Percentiles rank a stretch among this genome's conserved stretches.
These are phyloP conservation scores for Paratrypauchen microcephalus DNA, from an alignment of 2,797 vertebrate species.

Conservation along the genomic window DNA sequence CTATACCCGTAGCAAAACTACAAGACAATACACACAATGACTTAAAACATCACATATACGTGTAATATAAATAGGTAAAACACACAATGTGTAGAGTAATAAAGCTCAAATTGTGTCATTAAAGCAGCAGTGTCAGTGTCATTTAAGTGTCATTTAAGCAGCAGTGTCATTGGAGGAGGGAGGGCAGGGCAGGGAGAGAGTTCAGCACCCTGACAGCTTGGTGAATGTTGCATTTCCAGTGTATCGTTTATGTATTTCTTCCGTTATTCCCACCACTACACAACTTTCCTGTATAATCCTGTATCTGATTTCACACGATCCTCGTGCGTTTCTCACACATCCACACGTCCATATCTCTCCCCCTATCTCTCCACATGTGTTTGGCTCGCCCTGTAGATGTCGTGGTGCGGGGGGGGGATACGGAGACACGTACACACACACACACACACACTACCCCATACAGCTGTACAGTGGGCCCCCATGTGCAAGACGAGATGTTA, in stretches of 20 bases:
- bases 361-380: slow-evolving; percentile 10
- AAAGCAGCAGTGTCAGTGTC: too few relatives aligned
- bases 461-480: slow-evolving; percentile 6
- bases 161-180: too few relatives aligned
- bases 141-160: too few relatives aligned
- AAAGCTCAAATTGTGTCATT: too few relatives aligned
- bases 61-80: too few relatives aligned
- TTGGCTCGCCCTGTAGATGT: neutral
- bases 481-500: slow-evolving; percentile 10
- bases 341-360: slow-evolving; percentile 1
- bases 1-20: too few relatives aligned
- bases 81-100: too few relatives aligned
- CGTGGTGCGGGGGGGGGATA: slow-evolving; percentile 7
- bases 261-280: neutral
- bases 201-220: too few relatives aligned
- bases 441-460: neutral
- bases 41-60: too few relatives aligned
- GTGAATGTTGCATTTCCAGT: neutral
- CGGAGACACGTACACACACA: neutral
- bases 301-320: neutral
- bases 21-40: too few relatives aligned
- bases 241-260: neutral
- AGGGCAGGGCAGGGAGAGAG: too few relatives aligned
- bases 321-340: neutral
- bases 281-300: neutral